Percentiles rank a stretch among this genome's conserved stretches.
These are phyloP conservation scores for Crocallis elinguaria DNA, from an alignment of 2,888 invertebrate species.

Conservation along the genomic window DNA sequence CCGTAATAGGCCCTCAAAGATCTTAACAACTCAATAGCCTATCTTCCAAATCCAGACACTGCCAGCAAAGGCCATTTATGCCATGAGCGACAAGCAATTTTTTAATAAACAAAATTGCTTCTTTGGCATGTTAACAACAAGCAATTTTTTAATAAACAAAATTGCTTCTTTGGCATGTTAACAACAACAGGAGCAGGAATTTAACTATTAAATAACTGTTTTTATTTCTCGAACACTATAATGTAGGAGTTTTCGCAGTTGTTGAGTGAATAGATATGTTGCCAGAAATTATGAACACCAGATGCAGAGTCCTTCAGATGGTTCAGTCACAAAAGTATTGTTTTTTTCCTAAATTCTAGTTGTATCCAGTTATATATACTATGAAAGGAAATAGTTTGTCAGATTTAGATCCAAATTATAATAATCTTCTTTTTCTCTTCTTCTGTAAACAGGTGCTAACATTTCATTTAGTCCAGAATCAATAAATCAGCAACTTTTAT, in stretches of 20 bases:
- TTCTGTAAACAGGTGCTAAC: no score
- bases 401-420: no score
- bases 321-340: no score
- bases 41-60: slow-evolving; percentile 15
- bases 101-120: slow-evolving; percentile 17
- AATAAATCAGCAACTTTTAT: no score
- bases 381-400: no score
- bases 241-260: neutral
- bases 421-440: no score
- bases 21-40: slow-evolving; percentile 4
- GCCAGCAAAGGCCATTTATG: neutral
- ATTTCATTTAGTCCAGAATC: no score
- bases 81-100: slow-evolving; percentile 14
- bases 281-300: no score
- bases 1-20: neutral
- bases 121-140: neutral
- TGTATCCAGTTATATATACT: no score
- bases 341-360: no score
- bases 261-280: no score
- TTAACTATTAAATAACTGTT: neutral
- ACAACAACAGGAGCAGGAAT: neutral
- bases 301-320: no score
- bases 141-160: slow-evolving; percentile 22
- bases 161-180: slow-evolving; percentile 3
- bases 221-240: neutral